Conservation (phyloP, 2,113 vertebrate species). For the Syrmaticus mikado region DNA sequence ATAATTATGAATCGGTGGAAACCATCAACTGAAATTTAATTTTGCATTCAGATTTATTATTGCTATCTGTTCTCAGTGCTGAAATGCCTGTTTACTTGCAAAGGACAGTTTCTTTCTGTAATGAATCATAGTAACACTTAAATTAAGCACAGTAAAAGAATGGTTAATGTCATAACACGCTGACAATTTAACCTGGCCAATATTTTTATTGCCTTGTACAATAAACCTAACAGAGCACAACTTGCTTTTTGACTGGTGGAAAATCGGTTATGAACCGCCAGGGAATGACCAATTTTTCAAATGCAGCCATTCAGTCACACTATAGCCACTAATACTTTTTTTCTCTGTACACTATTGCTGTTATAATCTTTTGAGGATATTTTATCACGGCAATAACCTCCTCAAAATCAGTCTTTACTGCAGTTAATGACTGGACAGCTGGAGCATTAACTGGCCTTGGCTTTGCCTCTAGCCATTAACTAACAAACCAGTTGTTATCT, state of each 20-base stretch:
- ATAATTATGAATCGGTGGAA: conserved; percentile 22
- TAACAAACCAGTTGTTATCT: conserved; percentile 85
- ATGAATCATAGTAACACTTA: conserved; percentile 82
- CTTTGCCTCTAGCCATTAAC: conserved; percentile 82
- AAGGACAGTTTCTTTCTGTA: conserved; percentile 75
- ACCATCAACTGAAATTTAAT: conserved; percentile 76
- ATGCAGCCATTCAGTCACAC: conserved; percentile 84
- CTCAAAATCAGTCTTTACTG: conserved; percentile 86
- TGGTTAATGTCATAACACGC: conserved; percentile 83
- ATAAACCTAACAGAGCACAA: conserved; percentile 90
- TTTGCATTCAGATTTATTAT: conserved; percentile 69
- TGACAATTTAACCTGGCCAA: conserved; percentile 88
- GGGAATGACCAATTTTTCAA: conserved; percentile 88
- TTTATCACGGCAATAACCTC: conserved; percentile 87
- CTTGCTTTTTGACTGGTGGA: conserved; percentile 88
- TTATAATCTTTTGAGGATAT: conserved; percentile 89
- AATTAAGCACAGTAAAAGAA: conserved; percentile 85
- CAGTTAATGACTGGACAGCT: conserved; percentile 88
- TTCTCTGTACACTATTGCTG: conserved; percentile 81
- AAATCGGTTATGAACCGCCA: conserved; percentile 86
- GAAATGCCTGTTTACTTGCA: conserved; percentile 74
- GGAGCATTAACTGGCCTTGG: conserved; percentile 84
- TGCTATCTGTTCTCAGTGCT: conserved; percentile 67
- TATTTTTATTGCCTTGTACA: conserved; percentile 89
- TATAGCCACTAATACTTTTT: conserved; percentile 81